Evolutionary conservation across 2,113 vertebrate genomes (phyloP), one percentile per base, ranked within the genome.

Genomic region (Dunckerocampus dactyliophorus): DNA sequence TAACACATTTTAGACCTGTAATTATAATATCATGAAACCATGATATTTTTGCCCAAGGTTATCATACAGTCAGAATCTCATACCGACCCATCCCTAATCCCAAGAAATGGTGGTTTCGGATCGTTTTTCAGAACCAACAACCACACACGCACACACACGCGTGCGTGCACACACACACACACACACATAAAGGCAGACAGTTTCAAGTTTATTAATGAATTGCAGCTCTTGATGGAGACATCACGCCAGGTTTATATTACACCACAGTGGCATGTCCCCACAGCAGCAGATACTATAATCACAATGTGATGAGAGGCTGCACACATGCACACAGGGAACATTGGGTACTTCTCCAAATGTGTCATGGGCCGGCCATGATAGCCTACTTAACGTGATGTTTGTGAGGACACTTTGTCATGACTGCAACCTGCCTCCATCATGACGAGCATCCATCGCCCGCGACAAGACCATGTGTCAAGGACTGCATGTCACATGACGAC

Each of bases 301-400:
- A 82, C 62, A 54, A 81, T 11, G 71, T 68, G 82, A 74, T 82
- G 75, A 85, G 59, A 77, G 80, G 72, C 75, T 81, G 83, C 74
- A 84, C 77, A 84, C 71, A 59, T 45, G 72, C 67, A 72, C 65
- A 69, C 6, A n/a, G 67, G 67, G 80, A 79, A 81, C 79, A 80
- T 85, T 80, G 78, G 81, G 81, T 80, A 51, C 81, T 72, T 77
- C 75, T 85, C 79, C 82, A 79, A 80, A 82, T 75, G 73, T 82
- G 71, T 68, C 84, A 80, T 72, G 24, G 72, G 72, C 75, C 74
- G 61, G 74, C 75, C 75, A 62, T 56, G 48, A 77, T 84, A 77
- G 84, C 76, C 79, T 69, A 72, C 79, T 75, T 72, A 80, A 52
- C 54, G 58, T 62, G 53, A 69, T 6, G 60, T 62, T 68, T 59